Evolutionary conservation across 2,113 vertebrate genomes (phyloP).

Genomic region (Heloderma charlesbogerti): DNA sequence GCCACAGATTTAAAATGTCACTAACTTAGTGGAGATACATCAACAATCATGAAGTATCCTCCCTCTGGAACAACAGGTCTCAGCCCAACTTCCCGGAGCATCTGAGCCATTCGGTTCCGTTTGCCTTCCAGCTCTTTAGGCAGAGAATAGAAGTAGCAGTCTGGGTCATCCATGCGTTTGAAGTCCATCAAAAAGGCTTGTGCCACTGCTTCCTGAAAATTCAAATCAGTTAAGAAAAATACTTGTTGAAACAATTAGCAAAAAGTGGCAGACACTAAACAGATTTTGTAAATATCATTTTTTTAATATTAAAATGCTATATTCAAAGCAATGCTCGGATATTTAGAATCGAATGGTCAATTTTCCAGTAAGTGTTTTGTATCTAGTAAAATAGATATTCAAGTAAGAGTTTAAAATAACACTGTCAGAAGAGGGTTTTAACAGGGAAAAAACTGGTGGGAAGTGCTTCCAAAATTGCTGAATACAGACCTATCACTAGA

Average conservation of each 20-base stretch:
- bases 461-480: neutral
- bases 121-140: slow-evolving; percentile 89
- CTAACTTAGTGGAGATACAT: slow-evolving; percentile 88
- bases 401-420: neutral
- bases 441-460: neutral
- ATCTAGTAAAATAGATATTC: neutral
- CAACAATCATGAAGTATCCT: slow-evolving; percentile 94
- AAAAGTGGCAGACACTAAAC: neutral
- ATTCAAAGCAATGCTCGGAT: neutral
- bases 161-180: slow-evolving; percentile 86
- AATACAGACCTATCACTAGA: neutral
- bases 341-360: neutral
- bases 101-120: slow-evolving; percentile 85
- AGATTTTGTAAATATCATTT: neutral
- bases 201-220: slow-evolving; percentile 90
- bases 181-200: slow-evolving; percentile 85
- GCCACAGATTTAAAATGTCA: slow-evolving; percentile 51
- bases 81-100: slow-evolving; percentile 86
- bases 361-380: neutral
- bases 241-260: neutral
- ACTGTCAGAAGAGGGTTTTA: neutral
- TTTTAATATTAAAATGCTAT: neutral
- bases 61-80: slow-evolving; percentile 91
- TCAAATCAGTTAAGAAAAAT: slow-evolving; percentile 1
- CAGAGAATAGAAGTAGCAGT: slow-evolving; percentile 92